Evolutionary conservation across 1,140 invertebrate genomes (phyloP).

Genomic region (Ruditapes philippinarum): DNA sequence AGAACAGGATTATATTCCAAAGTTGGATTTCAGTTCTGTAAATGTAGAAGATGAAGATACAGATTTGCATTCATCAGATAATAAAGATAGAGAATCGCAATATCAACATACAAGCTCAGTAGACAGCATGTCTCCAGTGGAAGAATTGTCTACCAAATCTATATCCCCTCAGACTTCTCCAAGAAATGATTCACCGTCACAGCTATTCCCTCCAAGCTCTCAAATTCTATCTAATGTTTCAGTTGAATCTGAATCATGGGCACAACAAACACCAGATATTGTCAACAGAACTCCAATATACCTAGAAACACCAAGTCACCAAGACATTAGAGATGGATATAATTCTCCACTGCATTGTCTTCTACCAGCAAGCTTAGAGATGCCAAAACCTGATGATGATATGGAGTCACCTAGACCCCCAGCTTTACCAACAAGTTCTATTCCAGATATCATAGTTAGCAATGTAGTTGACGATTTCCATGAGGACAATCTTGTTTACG

Average conservation of each 20-base stretch:
- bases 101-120: neutral
- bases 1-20: neutral
- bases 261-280: neutral
- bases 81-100: neutral
- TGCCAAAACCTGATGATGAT: neutral
- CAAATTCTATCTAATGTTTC: neutral
- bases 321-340: neutral
- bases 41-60: neutral
- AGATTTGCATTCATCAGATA: neutral
- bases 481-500: neutral
- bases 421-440: slow-evolving; percentile 14
- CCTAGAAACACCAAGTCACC: neutral
- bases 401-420: neutral
- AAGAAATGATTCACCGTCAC: neutral
- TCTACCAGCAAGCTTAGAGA: neutral
- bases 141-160: neutral
- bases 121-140: neutral
- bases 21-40: neutral
- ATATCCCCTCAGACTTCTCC: neutral
- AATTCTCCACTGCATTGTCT: too few species aligned
- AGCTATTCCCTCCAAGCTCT: neutral
- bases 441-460: slow-evolving; percentile 25
- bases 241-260: neutral
- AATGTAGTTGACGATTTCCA: neutral
- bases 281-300: neutral